A percentile compares a stretch with the other conserved stretches of the same genome.
phyloP scores from a whole-genome alignment of 2,888 invertebrate species.

The Laothoe populi region DNA sequence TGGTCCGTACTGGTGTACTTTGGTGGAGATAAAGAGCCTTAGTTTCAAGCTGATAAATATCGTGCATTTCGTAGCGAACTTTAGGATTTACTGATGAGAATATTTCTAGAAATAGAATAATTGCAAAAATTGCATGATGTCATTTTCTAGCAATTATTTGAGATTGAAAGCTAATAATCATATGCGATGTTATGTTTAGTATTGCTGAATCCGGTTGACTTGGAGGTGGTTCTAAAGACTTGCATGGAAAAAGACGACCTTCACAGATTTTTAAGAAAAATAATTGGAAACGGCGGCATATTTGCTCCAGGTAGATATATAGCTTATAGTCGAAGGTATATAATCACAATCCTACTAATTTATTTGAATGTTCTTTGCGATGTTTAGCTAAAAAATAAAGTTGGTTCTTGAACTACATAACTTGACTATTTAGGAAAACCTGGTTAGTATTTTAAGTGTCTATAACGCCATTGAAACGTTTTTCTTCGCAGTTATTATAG shows the following conservation, averaged over 20 bases:
- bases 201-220: constrained; percentile 61
- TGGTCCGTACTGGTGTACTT: too few species aligned
- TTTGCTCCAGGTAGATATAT: constrained; percentile 72
- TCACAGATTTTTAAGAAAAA: constrained; percentile 60
- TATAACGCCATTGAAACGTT: constrained; percentile 1
- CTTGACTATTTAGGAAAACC: background rate
- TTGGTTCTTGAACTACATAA: constrained; percentile 9
- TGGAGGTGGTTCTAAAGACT: constrained; percentile 67
- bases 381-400: too few species aligned
- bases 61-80: too few species aligned
- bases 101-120: too few species aligned
- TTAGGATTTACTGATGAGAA: too few species aligned
- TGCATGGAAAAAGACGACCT: constrained; percentile 73
- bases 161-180: background rate
- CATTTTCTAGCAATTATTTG: background rate
- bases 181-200: constrained; percentile 46
- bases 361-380: too few species aligned
- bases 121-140: too few species aligned
- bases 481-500: constrained; percentile 25
- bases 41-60: too few species aligned
- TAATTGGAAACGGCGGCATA: constrained; percentile 65
- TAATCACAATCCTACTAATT: too few species aligned
- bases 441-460: constrained; percentile 1
- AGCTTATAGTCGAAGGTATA: too few species aligned
- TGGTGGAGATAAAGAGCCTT: too few species aligned